phyloP scores from a whole-genome alignment of 1,140 invertebrate genomes.

The Ceratina japonica region DNA sequence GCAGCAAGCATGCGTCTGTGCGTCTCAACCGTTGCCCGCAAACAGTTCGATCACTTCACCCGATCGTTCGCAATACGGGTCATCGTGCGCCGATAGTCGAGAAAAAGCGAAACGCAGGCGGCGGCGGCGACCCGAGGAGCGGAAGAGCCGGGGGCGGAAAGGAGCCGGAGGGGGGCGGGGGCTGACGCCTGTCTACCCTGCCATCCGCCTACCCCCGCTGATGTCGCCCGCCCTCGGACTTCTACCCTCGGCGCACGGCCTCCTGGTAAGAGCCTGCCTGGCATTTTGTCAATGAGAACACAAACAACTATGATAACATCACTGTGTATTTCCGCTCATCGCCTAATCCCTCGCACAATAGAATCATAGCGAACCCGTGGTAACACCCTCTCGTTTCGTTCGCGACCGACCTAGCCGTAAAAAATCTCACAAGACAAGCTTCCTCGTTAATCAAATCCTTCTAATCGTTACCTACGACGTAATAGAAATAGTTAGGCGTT shows the following conservation, averaged over 20 bases:
- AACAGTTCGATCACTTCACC: constrained; percentile 64
- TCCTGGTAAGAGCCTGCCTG: constrained; percentile 77
- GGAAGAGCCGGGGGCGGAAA: constrained; percentile 78
- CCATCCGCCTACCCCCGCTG: constrained; percentile 78
- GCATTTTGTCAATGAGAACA: constrained; percentile 25
- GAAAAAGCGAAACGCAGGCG: constrained; percentile 77
- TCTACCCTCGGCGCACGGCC: constrained; percentile 79
- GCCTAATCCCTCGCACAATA: background rate
- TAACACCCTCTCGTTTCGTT: too few species aligned
- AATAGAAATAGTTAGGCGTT: background rate
- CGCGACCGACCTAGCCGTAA: too few species aligned
- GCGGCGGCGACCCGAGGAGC: constrained; percentile 77
- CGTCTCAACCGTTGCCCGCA: constrained; percentile 68
- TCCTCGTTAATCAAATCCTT: too few species aligned
- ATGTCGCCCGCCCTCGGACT: constrained; percentile 80
- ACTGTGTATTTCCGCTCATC: constrained; percentile 23
- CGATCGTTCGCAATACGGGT: constrained; percentile 65
- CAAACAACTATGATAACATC: constrained; percentile 33
- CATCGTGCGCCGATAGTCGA: constrained; percentile 61
- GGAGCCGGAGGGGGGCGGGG: constrained; percentile 77
- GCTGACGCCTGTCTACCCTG: constrained; percentile 76
- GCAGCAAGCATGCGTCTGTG: constrained; percentile 72
- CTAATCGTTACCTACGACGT: background rate
- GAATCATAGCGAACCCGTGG: too few species aligned
- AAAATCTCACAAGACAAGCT: too few species aligned